A percentile compares a stretch with the other conserved stretches of the same genome.
Evolutionary conservation across 2,113 vertebrate species (phyloP).

Genomic region (Cyanoderma ruficeps): DNA sequence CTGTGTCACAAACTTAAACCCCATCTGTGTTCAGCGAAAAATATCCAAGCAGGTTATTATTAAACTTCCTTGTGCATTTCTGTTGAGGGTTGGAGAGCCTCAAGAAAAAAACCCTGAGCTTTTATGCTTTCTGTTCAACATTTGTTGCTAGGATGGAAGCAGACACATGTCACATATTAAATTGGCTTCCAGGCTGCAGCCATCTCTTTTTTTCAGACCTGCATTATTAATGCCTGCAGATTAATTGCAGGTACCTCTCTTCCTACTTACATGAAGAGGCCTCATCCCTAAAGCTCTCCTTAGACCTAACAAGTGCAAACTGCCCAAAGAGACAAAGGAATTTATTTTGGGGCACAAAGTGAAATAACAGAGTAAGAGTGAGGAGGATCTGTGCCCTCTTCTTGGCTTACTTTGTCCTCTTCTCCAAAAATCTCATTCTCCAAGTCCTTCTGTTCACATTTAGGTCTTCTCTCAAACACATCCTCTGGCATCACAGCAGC

Average conservation of each 20-base stretch:
- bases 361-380: neutral
- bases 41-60: neutral
- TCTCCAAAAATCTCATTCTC: accelerated
- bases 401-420: neutral
- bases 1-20: neutral
- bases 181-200: neutral
- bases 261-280: neutral
- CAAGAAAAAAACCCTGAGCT: neutral
- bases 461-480: accelerated
- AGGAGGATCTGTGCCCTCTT: neutral
- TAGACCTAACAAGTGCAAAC: neutral
- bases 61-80: neutral
- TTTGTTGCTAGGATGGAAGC: neutral
- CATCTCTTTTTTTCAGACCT: neutral
- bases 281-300: neutral
- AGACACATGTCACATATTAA: neutral
- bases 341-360: neutral
- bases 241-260: neutral
- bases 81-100: neutral
- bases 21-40: neutral
- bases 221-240: neutral
- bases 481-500: accelerated
- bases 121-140: neutral
- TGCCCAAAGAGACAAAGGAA: neutral
- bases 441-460: neutral